A percentile compares a stretch with the other conserved stretches of the same genome.
These are phyloP conservation scores for Parascotia fuliginaria DNA, from an alignment of 2,888 invertebrate genomes.

Conservation along the genomic window DNA sequence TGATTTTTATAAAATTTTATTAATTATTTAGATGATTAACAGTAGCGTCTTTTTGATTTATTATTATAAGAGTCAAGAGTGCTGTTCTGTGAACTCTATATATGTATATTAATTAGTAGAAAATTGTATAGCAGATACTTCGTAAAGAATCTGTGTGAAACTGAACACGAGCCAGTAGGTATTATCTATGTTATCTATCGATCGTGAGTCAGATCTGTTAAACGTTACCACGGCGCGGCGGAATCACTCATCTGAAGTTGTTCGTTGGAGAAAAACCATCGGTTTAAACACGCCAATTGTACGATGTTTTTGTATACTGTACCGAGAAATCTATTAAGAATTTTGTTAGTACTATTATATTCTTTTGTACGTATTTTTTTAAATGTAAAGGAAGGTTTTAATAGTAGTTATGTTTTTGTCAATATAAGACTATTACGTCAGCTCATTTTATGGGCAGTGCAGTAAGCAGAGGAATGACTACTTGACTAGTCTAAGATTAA, in stretches of 20 bases:
- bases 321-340: not conserved
- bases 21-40: too few species aligned
- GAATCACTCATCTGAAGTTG: constrained; percentile 23
- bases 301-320: constrained; percentile 8
- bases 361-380: too few species aligned
- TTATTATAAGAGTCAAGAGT: not conserved
- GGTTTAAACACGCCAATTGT: constrained; percentile 21
- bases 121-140: constrained; percentile 8
- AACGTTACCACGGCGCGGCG: constrained; percentile 16
- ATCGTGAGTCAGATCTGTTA: constrained; percentile 21
- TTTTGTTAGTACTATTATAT: not conserved
- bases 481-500: too few species aligned
- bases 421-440: too few species aligned
- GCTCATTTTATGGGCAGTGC: too few species aligned
- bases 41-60: too few species aligned
- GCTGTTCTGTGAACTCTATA: not conserved
- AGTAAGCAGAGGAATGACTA: too few species aligned
- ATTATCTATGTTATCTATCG: constrained; percentile 10
- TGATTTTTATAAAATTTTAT: too few species aligned
- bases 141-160: constrained; percentile 19
- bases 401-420: too few species aligned
- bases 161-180: constrained; percentile 12
- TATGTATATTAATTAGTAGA: constrained; percentile 19
- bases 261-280: constrained; percentile 24
- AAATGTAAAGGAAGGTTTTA: too few species aligned